Percentiles rank a stretch among this genome's conserved stretches.
These are phyloP conservation scores for Brachionus rubens DNA, from an alignment of 1,140 invertebrate species.

Conservation along the genomic window DNA sequence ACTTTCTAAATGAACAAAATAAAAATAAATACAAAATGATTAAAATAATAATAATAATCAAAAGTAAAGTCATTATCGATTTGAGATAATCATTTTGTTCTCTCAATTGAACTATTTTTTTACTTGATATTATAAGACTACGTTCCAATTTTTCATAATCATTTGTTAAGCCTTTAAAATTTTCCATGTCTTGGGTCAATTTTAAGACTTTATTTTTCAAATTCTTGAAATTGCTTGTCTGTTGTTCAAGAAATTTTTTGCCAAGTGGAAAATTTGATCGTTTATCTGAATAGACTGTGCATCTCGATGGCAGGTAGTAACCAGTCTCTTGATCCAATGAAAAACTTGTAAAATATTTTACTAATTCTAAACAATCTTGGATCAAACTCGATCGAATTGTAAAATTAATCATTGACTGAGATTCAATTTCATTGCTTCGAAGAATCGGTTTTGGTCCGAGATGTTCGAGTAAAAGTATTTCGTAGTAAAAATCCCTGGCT, in stretches of 20 bases:
- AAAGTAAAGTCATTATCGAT: background rate
- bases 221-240: background rate
- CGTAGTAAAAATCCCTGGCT: conserved; percentile 5
- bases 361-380: background rate
- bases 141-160: background rate
- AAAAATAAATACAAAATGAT: conserved; percentile 4
- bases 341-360: conserved; percentile 14
- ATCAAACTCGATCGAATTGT: background rate
- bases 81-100: conserved; percentile 8
- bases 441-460: conserved; percentile 4
- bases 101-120: background rate
- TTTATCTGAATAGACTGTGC: background rate
- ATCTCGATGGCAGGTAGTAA: conserved; percentile 8
- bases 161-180: background rate
- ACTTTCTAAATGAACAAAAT: background rate
- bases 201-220: background rate
- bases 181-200: background rate
- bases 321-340: background rate
- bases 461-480: background rate
- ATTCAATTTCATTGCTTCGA: background rate
- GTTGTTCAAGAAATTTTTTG: conserved; percentile 11
- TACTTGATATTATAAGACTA: background rate
- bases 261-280: background rate
- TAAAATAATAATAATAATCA: background rate
- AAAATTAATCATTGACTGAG: background rate